These are phyloP conservation scores for Ophioninae sp. DNA, from an alignment of 2,888 invertebrate species.

Conservation along the genomic window DNA sequence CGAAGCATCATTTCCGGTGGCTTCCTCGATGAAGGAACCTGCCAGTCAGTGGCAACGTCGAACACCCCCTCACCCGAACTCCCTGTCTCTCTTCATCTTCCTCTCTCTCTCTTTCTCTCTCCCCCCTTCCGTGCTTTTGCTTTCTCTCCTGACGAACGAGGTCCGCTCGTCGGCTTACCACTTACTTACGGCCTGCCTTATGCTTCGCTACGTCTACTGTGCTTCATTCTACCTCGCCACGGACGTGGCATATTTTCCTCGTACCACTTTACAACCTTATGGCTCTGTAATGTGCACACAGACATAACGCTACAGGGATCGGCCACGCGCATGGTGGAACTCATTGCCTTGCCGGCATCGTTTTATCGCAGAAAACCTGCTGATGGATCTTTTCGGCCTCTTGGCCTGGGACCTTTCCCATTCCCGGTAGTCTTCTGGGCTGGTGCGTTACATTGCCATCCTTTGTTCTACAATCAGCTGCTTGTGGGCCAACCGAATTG, in stretches of 20 bases:
- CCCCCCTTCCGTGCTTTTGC: neutral
- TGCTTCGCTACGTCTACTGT: constrained; percentile 74
- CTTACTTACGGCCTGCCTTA: constrained; percentile 70
- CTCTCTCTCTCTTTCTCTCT: neutral
- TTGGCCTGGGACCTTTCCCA: neutral
- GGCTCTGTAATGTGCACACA: neutral
- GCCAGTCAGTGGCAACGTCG: constrained; percentile 78
- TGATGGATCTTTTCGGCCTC: neutral
- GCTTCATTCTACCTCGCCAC: constrained; percentile 19
- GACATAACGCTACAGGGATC: neutral
- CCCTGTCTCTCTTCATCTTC: neutral
- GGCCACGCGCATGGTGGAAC: neutral
- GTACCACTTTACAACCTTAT: constrained; percentile 21
- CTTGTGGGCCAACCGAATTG: too few species aligned
- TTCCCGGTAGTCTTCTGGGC: neutral
- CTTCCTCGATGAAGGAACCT: constrained; percentile 80
- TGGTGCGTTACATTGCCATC: neutral
- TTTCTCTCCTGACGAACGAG: constrained; percentile 29
- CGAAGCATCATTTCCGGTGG: constrained; percentile 80
- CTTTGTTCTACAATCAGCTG: too few species aligned
- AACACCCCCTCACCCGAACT: constrained; percentile 62
- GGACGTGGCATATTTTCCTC: constrained; percentile 28
- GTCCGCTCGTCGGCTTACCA: constrained; percentile 65
- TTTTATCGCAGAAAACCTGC: neutral
- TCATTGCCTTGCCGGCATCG: constrained; percentile 1